Evolutionary conservation across 2,113 vertebrate genomes (phyloP).

Genomic region (Phaethon lepturus): DNA sequence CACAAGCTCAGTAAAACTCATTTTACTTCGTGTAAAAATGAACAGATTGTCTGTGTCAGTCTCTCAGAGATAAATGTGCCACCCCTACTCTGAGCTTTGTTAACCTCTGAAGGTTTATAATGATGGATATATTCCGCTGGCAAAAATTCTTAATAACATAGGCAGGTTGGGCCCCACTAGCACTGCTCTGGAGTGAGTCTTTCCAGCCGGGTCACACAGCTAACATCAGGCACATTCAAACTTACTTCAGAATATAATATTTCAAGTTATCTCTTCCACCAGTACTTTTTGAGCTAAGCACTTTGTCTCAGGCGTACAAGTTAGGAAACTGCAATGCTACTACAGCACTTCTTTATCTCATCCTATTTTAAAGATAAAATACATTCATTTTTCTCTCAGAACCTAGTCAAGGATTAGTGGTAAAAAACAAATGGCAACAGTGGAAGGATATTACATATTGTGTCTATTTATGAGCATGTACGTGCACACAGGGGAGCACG

Average conservation of each 20-base stretch:
- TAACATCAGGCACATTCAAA: background rate
- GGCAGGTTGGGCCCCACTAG: background rate
- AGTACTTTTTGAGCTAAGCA: background rate
- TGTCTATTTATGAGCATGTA: background rate
- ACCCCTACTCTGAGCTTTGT: background rate
- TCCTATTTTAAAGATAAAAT: background rate
- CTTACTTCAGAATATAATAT: background rate
- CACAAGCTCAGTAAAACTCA: background rate
- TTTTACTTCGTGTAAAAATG: background rate
- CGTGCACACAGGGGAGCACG: accelerated
- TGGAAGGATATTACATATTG: background rate
- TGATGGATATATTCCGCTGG: background rate
- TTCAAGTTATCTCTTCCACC: background rate
- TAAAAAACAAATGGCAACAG: background rate
- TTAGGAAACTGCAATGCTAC: background rate
- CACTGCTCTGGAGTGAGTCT: background rate
- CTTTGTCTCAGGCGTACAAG: background rate
- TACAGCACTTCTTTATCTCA: background rate
- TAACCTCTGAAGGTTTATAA: background rate
- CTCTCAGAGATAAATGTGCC: background rate
- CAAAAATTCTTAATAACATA: background rate
- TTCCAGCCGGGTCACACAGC: background rate
- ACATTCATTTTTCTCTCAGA: background rate
- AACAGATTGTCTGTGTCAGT: background rate
- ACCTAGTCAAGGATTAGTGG: background rate